Conservation (phyloP, 2,797 vertebrate species). For the Pelodytes ibericus region DNA sequence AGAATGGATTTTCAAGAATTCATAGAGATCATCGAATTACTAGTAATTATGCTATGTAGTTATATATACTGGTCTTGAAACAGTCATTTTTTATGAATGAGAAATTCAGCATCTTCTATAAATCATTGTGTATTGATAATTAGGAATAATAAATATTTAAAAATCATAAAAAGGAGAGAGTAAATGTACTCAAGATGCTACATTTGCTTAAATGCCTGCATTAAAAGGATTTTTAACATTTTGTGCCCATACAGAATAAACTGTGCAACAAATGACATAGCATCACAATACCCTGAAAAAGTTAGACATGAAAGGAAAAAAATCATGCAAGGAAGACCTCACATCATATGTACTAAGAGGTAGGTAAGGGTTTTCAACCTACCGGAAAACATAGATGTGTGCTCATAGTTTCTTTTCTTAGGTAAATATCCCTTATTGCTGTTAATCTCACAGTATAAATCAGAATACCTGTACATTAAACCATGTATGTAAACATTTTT, state of each 20-base stretch:
- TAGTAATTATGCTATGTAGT: too few species aligned
- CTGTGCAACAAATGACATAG: neutral
- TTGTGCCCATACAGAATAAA: neutral
- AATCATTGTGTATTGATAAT: too few species aligned
- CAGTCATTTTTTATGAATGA: too few species aligned
- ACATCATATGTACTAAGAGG: neutral
- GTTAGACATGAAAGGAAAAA: too few species aligned
- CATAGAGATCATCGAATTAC: too few species aligned
- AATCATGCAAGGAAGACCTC: neutral
- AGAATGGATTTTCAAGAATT: too few species aligned
- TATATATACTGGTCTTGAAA: too few species aligned
- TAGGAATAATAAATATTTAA: too few species aligned
- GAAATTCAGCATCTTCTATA: too few species aligned
- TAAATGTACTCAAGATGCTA: neutral
- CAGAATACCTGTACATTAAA: neutral
- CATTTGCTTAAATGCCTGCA: too few species aligned
- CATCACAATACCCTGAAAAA: neutral
- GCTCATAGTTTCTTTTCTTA: neutral
- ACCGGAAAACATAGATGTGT: neutral
- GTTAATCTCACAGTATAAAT: neutral
- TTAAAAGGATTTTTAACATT: neutral
- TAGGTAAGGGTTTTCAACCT: conserved; percentile 6
- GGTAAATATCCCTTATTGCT: conserved; percentile 21
- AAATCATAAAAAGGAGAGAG: too few species aligned
- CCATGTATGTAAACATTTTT: neutral